A percentile compares a stretch with the other conserved stretches of the same genome.
Evolutionary conservation across 30 jellyfish, hydroid and myxozoan species (phyloP).

Genomic region (Turritopsis rubra): DNA sequence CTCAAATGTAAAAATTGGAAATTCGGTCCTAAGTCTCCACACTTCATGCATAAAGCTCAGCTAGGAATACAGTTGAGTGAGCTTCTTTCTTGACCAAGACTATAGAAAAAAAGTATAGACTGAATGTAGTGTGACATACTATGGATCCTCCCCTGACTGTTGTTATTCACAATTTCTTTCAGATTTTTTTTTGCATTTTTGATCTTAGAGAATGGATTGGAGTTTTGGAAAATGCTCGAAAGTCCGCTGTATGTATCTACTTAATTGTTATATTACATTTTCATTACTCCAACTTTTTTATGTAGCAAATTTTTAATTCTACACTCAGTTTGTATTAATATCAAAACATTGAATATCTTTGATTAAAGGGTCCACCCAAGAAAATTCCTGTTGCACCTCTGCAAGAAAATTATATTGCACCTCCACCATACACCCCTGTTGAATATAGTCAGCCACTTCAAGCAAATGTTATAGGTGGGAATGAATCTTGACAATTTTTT

Average conservation of each 20-base stretch:
- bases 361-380: constrained; percentile 20
- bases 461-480: constrained; percentile 30
- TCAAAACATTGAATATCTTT: background rate
- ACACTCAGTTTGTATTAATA: background rate
- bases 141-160: no score
- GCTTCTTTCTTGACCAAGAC: no score
- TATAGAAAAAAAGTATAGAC: no score
- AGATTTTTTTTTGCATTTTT: background rate
- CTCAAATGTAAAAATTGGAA: no score
- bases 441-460: constrained; percentile 50
- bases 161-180: background rate
- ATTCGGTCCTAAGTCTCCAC: no score
- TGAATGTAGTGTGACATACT: no score
- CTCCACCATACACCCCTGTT: constrained; percentile 37
- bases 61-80: no score
- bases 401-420: constrained; percentile 19
- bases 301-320: background rate
- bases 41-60: no score
- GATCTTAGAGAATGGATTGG: constrained; percentile 88
- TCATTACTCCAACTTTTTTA: background rate
- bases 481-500: background rate
- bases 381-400: constrained; percentile 73
- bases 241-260: constrained; percentile 36
- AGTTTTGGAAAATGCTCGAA: constrained; percentile 59
- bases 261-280: background rate